Conservation (phyloP, 2,888 invertebrate genomes). For the Nyleta sp. region DNA sequence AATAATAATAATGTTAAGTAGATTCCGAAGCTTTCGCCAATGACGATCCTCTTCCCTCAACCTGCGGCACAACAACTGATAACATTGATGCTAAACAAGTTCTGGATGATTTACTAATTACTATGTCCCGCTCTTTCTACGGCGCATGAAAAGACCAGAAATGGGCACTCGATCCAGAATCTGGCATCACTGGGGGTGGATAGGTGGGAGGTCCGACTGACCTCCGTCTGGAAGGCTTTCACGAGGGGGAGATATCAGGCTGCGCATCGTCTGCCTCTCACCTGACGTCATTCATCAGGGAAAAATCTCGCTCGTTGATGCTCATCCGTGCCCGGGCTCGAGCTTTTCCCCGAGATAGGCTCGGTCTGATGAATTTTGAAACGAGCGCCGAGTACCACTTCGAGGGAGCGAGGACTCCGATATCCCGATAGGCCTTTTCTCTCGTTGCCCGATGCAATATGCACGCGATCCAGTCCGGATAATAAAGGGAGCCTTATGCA, state of each 20-base stretch:
- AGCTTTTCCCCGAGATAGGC: slow-evolving; percentile 49
- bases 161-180: background rate
- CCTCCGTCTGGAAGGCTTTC: slow-evolving; percentile 29
- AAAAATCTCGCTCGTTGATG: slow-evolving; percentile 52
- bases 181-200: background rate
- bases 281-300: slow-evolving; percentile 74
- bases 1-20: no score
- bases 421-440: slow-evolving; percentile 64
- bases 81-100: no score
- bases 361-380: slow-evolving; percentile 57
- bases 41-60: no score
- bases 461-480: slow-evolving; percentile 77
- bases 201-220: slow-evolving; percentile 18
- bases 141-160: background rate
- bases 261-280: slow-evolving; percentile 75
- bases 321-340: slow-evolving; percentile 40
- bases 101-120: no score
- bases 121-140: no score
- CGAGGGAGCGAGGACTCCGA: slow-evolving; percentile 43
- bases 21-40: no score
- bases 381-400: slow-evolving; percentile 48
- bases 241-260: slow-evolving; percentile 67
- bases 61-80: no score
- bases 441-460: slow-evolving; percentile 76
- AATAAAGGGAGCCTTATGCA: slow-evolving; percentile 77